Percentiles rank a stretch among this genome's conserved stretches.
phyloP scores from a whole-genome alignment of 2,888 invertebrate genomes.

The Hecatera dysodea region DNA sequence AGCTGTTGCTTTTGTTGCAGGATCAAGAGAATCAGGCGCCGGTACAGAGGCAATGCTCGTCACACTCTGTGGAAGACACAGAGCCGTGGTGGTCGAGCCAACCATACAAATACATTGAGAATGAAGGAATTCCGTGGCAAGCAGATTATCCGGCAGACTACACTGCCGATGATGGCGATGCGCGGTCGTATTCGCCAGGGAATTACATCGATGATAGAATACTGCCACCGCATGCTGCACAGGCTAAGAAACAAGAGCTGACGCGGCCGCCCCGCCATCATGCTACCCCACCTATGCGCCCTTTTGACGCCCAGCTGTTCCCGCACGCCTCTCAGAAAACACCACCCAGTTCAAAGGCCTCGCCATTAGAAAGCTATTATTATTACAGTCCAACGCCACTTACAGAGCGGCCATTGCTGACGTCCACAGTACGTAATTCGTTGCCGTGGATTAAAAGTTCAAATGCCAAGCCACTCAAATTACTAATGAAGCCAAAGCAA shows the following conservation, averaged over 20 bases:
- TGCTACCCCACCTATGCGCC: not conserved
- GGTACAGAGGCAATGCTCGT: not conserved
- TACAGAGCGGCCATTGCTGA: constrained; percentile 20
- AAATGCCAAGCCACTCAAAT: not conserved
- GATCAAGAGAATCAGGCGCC: constrained; percentile 8
- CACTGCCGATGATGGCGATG: constrained; percentile 26
- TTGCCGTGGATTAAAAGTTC: constrained; percentile 18
- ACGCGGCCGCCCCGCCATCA: not conserved
- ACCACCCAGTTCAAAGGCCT: not conserved
- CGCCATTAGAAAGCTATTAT: not conserved
- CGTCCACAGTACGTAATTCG: not conserved
- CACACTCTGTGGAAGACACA: constrained; percentile 26
- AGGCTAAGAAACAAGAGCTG: not conserved
- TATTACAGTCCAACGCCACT: constrained; percentile 6
- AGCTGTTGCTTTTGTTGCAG: constrained; percentile 33
- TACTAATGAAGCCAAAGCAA: not conserved
- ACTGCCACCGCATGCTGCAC: not conserved
- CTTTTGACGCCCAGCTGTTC: not conserved
- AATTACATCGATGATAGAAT: constrained; percentile 4
- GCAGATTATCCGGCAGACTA: constrained; percentile 34
- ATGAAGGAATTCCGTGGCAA: constrained; percentile 25
- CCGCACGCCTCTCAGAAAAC: not conserved
- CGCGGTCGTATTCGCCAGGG: not conserved
- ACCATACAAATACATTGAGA: not conserved
- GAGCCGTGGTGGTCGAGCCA: constrained; percentile 8